Conservation (phyloP, 2,113 vertebrate genomes). For the Macrotus californicus region DNA sequence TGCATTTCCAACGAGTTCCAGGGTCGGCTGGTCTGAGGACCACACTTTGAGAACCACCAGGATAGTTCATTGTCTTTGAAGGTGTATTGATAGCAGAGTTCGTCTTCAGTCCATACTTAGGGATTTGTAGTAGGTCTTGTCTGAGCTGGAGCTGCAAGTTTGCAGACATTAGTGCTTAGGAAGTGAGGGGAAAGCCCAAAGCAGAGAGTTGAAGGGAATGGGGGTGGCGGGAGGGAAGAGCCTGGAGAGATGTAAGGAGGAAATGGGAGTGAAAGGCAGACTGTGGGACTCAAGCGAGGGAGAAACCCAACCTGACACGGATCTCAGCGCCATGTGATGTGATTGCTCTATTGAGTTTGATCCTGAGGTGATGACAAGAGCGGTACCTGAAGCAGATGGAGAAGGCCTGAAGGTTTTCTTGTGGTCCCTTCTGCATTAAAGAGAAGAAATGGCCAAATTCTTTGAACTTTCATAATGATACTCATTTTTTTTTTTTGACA, state of each 20-base stretch:
- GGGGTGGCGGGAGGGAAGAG: background rate
- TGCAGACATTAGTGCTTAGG: background rate
- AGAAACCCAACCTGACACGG: background rate
- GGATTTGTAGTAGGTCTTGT: background rate
- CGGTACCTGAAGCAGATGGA: slow-evolving; percentile 53
- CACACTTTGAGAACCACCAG: background rate
- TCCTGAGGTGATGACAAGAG: slow-evolving; percentile 37
- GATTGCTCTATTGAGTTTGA: slow-evolving; percentile 45
- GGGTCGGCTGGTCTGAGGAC: background rate
- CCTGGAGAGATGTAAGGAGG: background rate
- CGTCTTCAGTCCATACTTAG: background rate
- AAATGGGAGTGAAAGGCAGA: slow-evolving; percentile 3
- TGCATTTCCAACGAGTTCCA: background rate
- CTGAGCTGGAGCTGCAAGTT: background rate
- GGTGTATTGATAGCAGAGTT: background rate
- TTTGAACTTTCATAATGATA: slow-evolving; percentile 50
- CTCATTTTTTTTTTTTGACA: slow-evolving; percentile 54
- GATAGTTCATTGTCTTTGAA: background rate
- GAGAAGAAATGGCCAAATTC: slow-evolving; percentile 35
- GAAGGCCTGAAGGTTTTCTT: slow-evolving; percentile 41
- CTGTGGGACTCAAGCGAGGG: slow-evolving; percentile 10
- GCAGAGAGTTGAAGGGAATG: background rate
- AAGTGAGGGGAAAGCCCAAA: background rate
- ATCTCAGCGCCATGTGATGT: background rate
- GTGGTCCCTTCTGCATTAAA: slow-evolving; percentile 25